Evolutionary conservation across 2,797 vertebrate species (phyloP), one percentile per base, ranked within the genome.

Genomic region (Natrix natrix): DNA sequence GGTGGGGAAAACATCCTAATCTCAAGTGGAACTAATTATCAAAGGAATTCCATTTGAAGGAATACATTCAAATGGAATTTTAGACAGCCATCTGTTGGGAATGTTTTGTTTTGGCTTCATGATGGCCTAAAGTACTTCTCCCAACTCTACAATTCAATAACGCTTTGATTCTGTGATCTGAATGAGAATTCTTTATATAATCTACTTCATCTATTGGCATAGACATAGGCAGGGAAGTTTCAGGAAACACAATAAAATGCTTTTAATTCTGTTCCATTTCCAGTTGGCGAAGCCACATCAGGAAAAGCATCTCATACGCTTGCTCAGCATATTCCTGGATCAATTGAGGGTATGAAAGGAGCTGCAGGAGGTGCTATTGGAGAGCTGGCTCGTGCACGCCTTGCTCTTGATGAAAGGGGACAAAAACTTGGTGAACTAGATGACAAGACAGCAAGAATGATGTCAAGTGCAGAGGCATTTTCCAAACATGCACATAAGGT

Each of bases 401-500:
- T 99, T 0, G 99, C 99, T 54, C 98, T 99, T 69, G 99, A 99
- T 0, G 99, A 99, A 97, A 97, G 99, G 97, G 99, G 99, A 0
- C 99, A 99, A 97, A 98, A 98, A 87, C 98, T 99, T 86, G 99
- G 99, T 0, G 99, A 99, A 96, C 98, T 99, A 97, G 99, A 99
- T 54, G 99, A 99, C 16, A 98, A 98, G 94, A 99, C 99, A 0
- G 99, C 99, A 0, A 98, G 98, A 22, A 99, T 99, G 99, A 99
- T 99, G 99, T 97, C 98, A 95, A 99, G 99, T 0, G 99, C 99
- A 0, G 99, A 99, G 91, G 98, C 97, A 0, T 99, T 99, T 95
- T 99, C 99, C 97, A 99, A 99, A 97, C 99, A 99, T 0, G 99
- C 99, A 83, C 99, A 99, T 0, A 99, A 99, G 99, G 99, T 99